These are phyloP conservation scores for Polia nebulosa DNA, from an alignment of 2,888 invertebrate genomes.

Conservation along the genomic window DNA sequence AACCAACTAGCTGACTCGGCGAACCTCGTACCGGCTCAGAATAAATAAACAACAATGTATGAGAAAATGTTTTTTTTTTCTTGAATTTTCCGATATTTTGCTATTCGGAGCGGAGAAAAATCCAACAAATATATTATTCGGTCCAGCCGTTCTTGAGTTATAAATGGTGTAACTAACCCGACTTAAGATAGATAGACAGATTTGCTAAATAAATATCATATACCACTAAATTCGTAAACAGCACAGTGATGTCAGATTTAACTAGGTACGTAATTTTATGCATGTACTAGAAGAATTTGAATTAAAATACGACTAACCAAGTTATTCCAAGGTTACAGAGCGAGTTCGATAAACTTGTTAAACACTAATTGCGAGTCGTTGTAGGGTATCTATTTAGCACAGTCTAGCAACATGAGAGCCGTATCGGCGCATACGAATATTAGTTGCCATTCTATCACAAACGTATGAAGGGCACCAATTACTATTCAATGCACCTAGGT, in stretches of 20 bases:
- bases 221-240: no score
- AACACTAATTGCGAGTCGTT: conserved; percentile 49
- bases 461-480: conserved; percentile 49
- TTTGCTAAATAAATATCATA: no score
- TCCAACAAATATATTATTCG: no score
- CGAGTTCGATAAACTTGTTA: conserved; percentile 56
- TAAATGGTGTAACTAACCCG: no score
- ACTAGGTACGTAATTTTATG: conserved; percentile 6
- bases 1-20: no score
- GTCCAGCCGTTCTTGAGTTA: no score
- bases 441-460: conserved; percentile 48
- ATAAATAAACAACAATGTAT: no score
- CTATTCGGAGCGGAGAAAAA: no score
- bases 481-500: conserved; percentile 65
- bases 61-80: no score
- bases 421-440: conserved; percentile 58
- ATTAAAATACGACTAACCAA: conserved; percentile 30
- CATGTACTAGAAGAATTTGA: conserved; percentile 6
- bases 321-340: conserved; percentile 49
- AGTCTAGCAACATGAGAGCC: conserved; percentile 45
- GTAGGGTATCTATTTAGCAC: conserved; percentile 46
- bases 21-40: no score
- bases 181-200: no score
- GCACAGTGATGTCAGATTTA: conserved; percentile 7
- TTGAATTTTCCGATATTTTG: no score